Conservation (phyloP, 2,113 vertebrate species). For the Coptodon bakossiorum region DNA sequence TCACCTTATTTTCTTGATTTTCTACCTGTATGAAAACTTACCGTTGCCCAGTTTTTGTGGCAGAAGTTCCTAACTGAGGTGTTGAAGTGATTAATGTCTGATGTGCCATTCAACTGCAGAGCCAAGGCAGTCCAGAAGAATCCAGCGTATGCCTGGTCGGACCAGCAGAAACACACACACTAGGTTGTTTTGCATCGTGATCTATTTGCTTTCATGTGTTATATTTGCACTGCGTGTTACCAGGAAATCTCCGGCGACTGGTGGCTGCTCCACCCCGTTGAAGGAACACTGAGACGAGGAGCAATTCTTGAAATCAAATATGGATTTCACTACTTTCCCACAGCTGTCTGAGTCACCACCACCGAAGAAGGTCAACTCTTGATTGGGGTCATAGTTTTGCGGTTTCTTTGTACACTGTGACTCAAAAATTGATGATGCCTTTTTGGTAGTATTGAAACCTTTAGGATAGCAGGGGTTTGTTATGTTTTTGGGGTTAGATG, state of each 20-base stretch:
- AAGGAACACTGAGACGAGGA: slow-evolving; percentile 74
- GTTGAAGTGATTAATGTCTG: slow-evolving; percentile 75
- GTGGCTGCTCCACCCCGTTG: slow-evolving; percentile 78
- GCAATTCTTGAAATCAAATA: slow-evolving; percentile 81
- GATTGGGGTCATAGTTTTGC: slow-evolving; percentile 46
- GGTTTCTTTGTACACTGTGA: slow-evolving; percentile 78
- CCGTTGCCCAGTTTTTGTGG: slow-evolving; percentile 69
- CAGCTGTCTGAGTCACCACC: slow-evolving; percentile 72
- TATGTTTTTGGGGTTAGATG: slow-evolving; percentile 23
- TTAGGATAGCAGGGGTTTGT: slow-evolving; percentile 82
- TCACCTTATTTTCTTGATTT: not conserved
- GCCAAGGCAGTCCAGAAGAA: slow-evolving; percentile 81
- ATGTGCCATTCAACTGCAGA: slow-evolving; percentile 67
- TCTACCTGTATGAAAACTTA: slow-evolving; percentile 11
- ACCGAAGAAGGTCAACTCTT: slow-evolving; percentile 69
- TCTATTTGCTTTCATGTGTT: not conserved
- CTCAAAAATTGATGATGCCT: slow-evolving; percentile 68
- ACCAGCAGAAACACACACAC: not conserved
- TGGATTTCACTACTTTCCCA: slow-evolving; percentile 63
- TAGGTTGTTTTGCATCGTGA: not conserved
- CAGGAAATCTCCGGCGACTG: slow-evolving; percentile 80
- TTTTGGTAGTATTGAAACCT: slow-evolving; percentile 59
- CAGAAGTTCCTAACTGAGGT: slow-evolving; percentile 73
- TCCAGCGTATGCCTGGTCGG: slow-evolving; percentile 84
- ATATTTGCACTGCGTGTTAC: slow-evolving; percentile 61